Evolutionary conservation across 2,888 invertebrate genomes (phyloP).

Genomic region (Entomobrya multifasciata): DNA sequence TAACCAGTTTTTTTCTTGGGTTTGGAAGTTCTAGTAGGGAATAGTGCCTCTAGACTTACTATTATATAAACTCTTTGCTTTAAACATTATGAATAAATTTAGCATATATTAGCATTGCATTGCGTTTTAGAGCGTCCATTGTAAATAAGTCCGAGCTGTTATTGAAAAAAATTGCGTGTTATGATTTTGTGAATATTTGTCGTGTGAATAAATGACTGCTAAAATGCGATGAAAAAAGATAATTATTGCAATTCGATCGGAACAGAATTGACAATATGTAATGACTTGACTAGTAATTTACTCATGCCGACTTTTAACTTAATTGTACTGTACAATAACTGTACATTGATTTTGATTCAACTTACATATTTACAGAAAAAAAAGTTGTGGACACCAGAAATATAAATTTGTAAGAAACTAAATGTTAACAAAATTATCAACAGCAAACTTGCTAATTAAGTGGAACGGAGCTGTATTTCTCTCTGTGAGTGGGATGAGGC

Average conservation of each 20-base stretch:
- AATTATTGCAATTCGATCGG: neutral
- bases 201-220: constrained; percentile 51
- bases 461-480: constrained; percentile 75
- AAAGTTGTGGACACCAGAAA: neutral
- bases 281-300: constrained; percentile 43
- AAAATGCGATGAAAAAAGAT: constrained; percentile 2
- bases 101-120: no score
- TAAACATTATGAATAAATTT: no score
- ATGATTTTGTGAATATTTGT: neutral
- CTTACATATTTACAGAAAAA: neutral
- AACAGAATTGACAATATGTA: neutral
- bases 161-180: neutral
- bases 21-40: no score
- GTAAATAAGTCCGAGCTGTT: neutral
- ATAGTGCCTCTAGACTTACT: no score
- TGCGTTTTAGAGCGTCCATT: neutral
- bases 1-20: no score
- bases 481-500: constrained; percentile 76
- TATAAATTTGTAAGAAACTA: neutral
- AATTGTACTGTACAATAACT: neutral
- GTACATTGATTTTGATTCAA: neutral
- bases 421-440: neutral
- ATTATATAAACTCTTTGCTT: no score
- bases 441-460: constrained; percentile 62
- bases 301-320: constrained; percentile 1